phyloP scores from a whole-genome alignment of 2,797 vertebrate genomes.

The Carcharodon carcharias region DNA sequence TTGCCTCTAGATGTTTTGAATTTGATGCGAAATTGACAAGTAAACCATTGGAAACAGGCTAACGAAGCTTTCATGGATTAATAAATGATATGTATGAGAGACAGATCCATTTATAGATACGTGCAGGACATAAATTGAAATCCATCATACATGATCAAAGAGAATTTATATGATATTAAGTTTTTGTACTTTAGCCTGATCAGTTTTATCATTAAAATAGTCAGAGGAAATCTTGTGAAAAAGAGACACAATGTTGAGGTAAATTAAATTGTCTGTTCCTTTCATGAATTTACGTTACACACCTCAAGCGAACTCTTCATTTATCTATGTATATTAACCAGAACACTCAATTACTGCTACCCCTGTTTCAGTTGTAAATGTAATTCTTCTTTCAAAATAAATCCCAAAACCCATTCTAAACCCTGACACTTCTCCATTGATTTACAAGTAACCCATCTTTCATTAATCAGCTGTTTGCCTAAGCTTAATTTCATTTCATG shows the following conservation, averaged over 20 bases:
- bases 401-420: conserved; percentile 59
- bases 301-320: conserved; percentile 41
- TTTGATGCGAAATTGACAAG: not conserved
- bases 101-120: not conserved
- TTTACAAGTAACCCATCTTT: conserved; percentile 64
- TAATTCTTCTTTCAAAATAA: conserved; percentile 64
- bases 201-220: conserved; percentile 11
- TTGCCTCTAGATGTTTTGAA: not conserved
- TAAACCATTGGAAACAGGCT: not conserved
- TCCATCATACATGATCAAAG: not conserved
- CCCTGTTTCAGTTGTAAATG: conserved; percentile 63
- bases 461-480: conserved; percentile 57
- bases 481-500: conserved; percentile 39
- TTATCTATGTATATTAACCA: conserved; percentile 61
- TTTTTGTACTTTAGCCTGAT: not conserved
- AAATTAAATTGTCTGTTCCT: conserved; percentile 28
- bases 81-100: not conserved
- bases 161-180: not conserved
- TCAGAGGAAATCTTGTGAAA: not conserved
- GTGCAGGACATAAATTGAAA: not conserved
- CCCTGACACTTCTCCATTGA: conserved; percentile 56
- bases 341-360: conserved; percentile 62
- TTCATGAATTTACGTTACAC: not conserved
- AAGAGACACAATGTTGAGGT: not conserved
- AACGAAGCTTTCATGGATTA: not conserved